A percentile compares a stretch with the other conserved stretches of the same genome.
These are phyloP conservation scores for Lampropteryx suffumata DNA, from an alignment of 2,888 invertebrate species.

Conservation along the genomic window DNA sequence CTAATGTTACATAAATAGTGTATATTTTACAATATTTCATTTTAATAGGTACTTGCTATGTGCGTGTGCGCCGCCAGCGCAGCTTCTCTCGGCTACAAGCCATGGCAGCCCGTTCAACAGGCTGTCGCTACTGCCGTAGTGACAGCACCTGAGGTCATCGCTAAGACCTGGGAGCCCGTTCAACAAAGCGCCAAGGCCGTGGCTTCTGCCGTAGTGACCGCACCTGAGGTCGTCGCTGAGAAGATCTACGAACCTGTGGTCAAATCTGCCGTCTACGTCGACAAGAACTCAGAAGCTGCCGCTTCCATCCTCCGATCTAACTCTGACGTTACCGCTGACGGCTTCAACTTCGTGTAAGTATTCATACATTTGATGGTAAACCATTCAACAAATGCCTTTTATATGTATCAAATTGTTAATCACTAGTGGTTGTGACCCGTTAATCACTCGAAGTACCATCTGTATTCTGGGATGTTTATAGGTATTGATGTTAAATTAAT, in stretches of 20 bases:
- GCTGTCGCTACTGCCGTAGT: constrained; percentile 26
- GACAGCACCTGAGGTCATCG: constrained; percentile 10
- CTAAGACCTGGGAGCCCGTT: constrained; percentile 7
- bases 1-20: too few species aligned
- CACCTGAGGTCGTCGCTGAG: too few species aligned
- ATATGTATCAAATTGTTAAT: too few species aligned
- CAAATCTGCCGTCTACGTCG: constrained; percentile 12
- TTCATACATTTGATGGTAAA: background rate
- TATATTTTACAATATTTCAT: background rate
- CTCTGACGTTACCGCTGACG: constrained; percentile 38
- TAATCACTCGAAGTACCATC: too few species aligned
- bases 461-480: too few species aligned
- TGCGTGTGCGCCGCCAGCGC: constrained; percentile 52
- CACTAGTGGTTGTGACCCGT: too few species aligned
- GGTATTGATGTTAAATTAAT: too few species aligned
- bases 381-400: too few species aligned
- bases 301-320: constrained; percentile 44
- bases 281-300: constrained; percentile 37
- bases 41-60: constrained; percentile 45
- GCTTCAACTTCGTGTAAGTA: constrained; percentile 48
- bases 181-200: too few species aligned
- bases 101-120: constrained; percentile 18
- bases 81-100: constrained; percentile 30
- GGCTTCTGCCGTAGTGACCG: too few species aligned
- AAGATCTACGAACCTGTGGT: constrained; percentile 5